A percentile compares a stretch with the other conserved stretches of the same genome.
Conservation (phyloP, 2,113 vertebrate genomes). For the Zosterops pallidus region DNA sequence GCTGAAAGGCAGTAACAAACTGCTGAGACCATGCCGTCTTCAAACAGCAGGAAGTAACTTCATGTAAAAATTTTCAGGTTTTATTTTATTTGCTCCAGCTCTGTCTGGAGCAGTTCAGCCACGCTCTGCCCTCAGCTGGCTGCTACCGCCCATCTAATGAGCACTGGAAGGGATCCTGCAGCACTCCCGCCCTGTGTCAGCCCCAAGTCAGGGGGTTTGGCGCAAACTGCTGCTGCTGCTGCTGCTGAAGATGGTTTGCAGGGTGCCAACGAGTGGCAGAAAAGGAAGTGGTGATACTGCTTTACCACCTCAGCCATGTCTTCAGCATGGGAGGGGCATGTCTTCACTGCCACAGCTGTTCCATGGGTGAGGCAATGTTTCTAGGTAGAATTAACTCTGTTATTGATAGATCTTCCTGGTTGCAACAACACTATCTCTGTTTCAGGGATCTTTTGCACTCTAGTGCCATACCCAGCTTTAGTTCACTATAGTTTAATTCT, state of each 20-base stretch:
- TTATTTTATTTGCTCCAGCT: background rate
- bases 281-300: background rate
- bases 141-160: background rate
- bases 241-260: background rate
- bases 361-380: background rate
- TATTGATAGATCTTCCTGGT: background rate
- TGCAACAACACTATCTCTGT: background rate
- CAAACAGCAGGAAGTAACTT: constrained; percentile 28
- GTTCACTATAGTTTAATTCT: background rate
- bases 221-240: background rate
- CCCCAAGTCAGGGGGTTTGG: background rate
- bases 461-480: background rate
- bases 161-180: background rate
- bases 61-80: background rate
- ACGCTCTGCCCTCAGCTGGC: background rate
- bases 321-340: background rate
- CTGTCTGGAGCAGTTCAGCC: constrained; percentile 6
- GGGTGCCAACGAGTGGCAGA: background rate
- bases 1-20: background rate
- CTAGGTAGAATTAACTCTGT: background rate
- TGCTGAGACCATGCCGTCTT: background rate
- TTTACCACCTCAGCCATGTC: background rate
- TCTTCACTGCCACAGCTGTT: background rate
- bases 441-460: background rate
- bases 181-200: background rate